These are phyloP conservation scores for Sinopyrophorus schimmeli DNA, from an alignment of 2,888 invertebrate species.

Conservation along the genomic window DNA sequence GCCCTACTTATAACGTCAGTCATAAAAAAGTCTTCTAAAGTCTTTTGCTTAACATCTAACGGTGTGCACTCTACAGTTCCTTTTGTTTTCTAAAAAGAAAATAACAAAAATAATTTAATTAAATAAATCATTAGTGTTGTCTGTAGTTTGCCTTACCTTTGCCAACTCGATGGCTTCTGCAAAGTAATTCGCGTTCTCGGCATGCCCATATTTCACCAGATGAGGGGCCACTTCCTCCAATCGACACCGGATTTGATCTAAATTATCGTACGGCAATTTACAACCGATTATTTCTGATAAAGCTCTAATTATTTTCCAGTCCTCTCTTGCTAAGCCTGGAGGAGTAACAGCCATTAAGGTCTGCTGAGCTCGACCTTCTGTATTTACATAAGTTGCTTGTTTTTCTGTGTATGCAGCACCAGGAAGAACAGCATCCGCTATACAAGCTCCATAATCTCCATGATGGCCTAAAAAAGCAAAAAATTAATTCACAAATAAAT, in stretches of 20 bases:
- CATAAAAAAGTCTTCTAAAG: constrained; percentile 89
- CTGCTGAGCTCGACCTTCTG: constrained; percentile 95
- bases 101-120: background rate
- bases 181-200: constrained; percentile 84
- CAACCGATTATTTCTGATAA: constrained; percentile 83
- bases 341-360: constrained; percentile 85
- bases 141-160: constrained; percentile 55
- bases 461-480: constrained; percentile 74
- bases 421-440: constrained; percentile 92
- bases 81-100: background rate
- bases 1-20: constrained; percentile 95
- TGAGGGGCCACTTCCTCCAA: constrained; percentile 88
- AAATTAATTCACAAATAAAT: constrained; percentile 15
- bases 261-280: constrained; percentile 77
- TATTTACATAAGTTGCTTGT: constrained; percentile 95
- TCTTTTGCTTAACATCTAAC: constrained; percentile 74
- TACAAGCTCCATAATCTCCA: constrained; percentile 90
- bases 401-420: constrained; percentile 99
- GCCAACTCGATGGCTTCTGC: constrained; percentile 77
- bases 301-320: constrained; percentile 98
- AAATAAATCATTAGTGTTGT: background rate
- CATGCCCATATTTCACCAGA: constrained; percentile 79
- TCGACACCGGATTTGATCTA: constrained; percentile 80
- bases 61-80: constrained; percentile 51
- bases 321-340: constrained; percentile 91